Conservation (phyloP, 2,888 invertebrate species). For the Monochamus alternatus region DNA sequence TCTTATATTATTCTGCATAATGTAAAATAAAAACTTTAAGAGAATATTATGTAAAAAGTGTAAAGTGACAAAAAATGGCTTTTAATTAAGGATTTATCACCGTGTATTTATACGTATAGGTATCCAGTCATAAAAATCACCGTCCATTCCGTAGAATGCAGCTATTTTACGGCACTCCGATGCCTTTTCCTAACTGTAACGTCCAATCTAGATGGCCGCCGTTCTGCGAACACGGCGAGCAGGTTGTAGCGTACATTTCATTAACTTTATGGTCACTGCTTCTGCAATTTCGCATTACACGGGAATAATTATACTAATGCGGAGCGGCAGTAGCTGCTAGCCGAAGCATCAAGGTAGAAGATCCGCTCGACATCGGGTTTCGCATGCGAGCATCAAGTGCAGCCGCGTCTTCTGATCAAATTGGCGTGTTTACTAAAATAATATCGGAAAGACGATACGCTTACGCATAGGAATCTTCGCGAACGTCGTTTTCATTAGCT, state of each 20-base stretch:
- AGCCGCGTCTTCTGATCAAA: not conserved
- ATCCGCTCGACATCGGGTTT: not conserved
- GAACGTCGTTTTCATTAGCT: not conserved
- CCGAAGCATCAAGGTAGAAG: conserved; percentile 7
- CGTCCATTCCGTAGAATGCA: no score
- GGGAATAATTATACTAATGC: conserved; percentile 16
- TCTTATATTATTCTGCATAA: no score
- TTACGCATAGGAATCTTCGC: not conserved
- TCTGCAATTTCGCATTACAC: conserved; percentile 13
- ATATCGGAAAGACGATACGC: conserved; percentile 1
- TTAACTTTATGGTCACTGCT: conserved; percentile 25
- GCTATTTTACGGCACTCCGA: no score
- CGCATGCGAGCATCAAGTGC: not conserved
- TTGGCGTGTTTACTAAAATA: conserved; percentile 2
- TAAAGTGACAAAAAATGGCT: no score
- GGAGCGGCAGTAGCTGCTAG: conserved; percentile 10
- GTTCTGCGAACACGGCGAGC: no score
- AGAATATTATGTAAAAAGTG: no score
- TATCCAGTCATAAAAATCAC: no score
- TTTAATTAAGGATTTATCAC: no score
- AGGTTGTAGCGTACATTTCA: conserved; percentile 14
- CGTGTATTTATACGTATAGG: no score
- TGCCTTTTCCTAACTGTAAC: no score
- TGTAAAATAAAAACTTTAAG: no score
- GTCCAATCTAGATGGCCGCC: no score